A percentile compares a stretch with the other conserved stretches of the same genome.
phyloP scores from a whole-genome alignment of 2,888 invertebrate genomes.

The Hesperia comma region DNA sequence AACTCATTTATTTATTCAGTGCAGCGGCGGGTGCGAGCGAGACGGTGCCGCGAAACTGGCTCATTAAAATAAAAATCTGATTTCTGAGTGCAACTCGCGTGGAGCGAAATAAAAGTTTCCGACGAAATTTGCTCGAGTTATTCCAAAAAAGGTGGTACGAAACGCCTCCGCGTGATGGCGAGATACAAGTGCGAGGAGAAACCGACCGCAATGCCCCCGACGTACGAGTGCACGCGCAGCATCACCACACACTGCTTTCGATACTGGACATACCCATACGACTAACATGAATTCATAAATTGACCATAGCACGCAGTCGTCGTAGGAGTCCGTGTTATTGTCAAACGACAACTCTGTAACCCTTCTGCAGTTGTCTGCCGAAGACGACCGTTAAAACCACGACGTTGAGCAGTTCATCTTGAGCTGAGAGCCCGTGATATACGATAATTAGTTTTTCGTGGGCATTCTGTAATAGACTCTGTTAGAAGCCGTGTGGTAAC shows the following conservation, averaged over 20 bases:
- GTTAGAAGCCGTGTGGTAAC: no score
- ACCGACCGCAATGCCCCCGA: conserved; percentile 74
- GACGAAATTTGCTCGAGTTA: conserved; percentile 82
- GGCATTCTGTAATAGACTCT: no score
- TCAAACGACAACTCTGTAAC: background rate
- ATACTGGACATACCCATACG: conserved; percentile 46
- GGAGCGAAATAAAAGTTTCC: conserved; percentile 78
- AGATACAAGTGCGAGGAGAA: conserved; percentile 77
- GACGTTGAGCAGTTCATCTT: no score
- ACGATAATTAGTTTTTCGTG: no score
- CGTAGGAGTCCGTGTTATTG: background rate
- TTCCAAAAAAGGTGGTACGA: conserved; percentile 78
- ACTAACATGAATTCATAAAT: conserved; percentile 43
- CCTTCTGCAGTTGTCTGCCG: background rate
- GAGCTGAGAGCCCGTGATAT: no score
- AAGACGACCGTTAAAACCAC: background rate
- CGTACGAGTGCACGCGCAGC: conserved; percentile 46
- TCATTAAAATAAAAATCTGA: conserved; percentile 83
- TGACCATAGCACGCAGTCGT: conserved; percentile 37
- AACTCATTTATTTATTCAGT: conserved; percentile 83
- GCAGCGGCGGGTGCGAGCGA: conserved; percentile 76
- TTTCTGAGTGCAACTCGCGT: conserved; percentile 78
- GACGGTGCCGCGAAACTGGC: conserved; percentile 72
- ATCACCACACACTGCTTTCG: conserved; percentile 57
- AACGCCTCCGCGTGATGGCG: conserved; percentile 75